These are phyloP conservation scores for Catharus minimus DNA, from an alignment of 2,113 vertebrate genomes.

Conservation along the genomic window DNA sequence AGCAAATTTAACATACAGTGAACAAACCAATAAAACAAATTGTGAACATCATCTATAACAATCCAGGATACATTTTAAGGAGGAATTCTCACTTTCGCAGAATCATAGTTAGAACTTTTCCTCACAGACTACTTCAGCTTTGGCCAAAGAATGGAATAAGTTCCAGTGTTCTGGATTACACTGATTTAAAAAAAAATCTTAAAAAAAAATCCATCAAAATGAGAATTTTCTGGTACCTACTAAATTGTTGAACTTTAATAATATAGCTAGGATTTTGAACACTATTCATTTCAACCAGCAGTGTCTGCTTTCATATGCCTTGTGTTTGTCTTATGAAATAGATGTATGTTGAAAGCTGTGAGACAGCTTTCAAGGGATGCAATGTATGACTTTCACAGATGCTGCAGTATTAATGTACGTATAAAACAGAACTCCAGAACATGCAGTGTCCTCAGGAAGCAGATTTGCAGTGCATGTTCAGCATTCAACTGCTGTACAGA, in stretches of 20 bases:
- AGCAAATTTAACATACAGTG: background rate
- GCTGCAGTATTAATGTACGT: background rate
- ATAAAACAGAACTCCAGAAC: background rate
- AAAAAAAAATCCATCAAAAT: background rate
- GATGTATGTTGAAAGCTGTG: background rate
- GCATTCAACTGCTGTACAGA: background rate
- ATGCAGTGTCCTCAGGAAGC: background rate
- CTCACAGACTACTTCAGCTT: fast-evolving
- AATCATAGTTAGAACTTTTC: background rate
- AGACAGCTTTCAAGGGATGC: background rate
- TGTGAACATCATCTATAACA: background rate
- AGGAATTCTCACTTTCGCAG: background rate
- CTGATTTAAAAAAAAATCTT: background rate
- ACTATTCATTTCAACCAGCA: background rate
- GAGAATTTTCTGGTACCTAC: background rate
- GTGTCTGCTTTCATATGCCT: background rate
- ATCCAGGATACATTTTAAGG: background rate
- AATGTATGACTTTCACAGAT: background rate
- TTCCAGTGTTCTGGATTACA: background rate
- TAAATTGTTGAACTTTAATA: background rate
- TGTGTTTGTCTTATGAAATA: background rate
- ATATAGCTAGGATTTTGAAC: background rate
- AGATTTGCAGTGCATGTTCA: background rate
- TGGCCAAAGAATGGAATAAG: background rate
- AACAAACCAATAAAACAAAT: background rate